Evolutionary conservation across 2,888 invertebrate genomes (phyloP).

Genomic region (Leptarthrus brevirostris): DNA sequence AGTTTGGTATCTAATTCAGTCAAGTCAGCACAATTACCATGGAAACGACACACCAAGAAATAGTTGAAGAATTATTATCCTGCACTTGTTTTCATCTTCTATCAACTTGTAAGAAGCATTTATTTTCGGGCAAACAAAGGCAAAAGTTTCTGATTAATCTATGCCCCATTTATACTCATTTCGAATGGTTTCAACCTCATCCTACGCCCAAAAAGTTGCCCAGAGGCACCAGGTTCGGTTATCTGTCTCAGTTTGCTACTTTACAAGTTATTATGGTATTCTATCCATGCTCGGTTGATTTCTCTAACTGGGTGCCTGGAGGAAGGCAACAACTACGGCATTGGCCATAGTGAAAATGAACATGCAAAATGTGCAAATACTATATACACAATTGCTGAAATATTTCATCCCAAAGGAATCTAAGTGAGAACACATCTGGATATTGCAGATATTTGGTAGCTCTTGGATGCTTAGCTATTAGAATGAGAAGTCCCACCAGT

Average conservation of each 20-base stretch:
- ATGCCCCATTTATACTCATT: slow-evolving; percentile 41
- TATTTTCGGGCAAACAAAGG: slow-evolving; percentile 19
- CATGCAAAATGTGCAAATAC: slow-evolving; percentile 39
- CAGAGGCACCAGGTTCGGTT: slow-evolving; percentile 13
- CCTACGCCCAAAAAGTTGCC: neutral
- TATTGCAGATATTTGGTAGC: neutral
- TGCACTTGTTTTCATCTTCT: slow-evolving; percentile 40
- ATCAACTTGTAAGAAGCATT: slow-evolving; percentile 38
- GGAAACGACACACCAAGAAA: slow-evolving; percentile 17
- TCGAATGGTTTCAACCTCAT: neutral
- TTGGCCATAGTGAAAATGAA: slow-evolving; percentile 25
- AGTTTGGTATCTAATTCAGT: neutral
- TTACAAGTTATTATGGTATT: slow-evolving; percentile 29
- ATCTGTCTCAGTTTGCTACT: slow-evolving; percentile 37
- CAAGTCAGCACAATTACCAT: slow-evolving; percentile 23
- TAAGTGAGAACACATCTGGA: slow-evolving; percentile 28
- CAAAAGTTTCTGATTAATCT: slow-evolving; percentile 42
- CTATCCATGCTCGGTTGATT: slow-evolving; percentile 42
- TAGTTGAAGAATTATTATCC: slow-evolving; percentile 30
- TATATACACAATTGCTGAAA: slow-evolving; percentile 37
- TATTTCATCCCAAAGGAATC: slow-evolving; percentile 27
- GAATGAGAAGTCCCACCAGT: neutral
- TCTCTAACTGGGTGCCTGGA: slow-evolving; percentile 14
- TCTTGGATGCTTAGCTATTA: neutral
- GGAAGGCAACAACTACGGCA: neutral